Evolutionary conservation across 2,797 vertebrate species (phyloP).

Genomic region (Eutrigla gurnardus): DNA sequence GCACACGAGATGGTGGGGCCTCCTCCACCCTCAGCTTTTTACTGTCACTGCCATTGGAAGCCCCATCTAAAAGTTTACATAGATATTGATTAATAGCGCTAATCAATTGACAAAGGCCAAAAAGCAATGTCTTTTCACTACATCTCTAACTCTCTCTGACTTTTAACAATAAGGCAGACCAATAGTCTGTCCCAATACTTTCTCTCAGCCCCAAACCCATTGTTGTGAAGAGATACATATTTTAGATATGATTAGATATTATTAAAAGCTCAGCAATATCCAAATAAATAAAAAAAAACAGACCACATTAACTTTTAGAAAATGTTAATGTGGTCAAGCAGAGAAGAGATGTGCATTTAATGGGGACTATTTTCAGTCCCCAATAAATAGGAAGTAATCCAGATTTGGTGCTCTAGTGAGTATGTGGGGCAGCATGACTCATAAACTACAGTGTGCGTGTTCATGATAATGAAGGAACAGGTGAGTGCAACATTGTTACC

Average conservation of each 20-base stretch:
- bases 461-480: not conserved
- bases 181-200: not conserved
- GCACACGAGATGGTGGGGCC: conserved; percentile 93
- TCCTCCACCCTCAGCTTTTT: conserved; percentile 97
- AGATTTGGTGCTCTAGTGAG: not conserved
- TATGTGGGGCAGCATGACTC: too few species aligned
- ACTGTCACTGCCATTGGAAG: conserved; percentile 96
- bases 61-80: conserved; percentile 72
- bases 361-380: too few species aligned
- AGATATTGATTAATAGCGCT: not conserved
- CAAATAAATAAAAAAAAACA: too few species aligned
- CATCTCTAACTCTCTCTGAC: not conserved
- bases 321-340: too few species aligned
- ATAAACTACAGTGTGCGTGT: not conserved
- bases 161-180: not conserved
- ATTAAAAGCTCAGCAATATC: not conserved
- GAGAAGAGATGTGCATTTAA: too few species aligned
- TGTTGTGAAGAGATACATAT: not conserved
- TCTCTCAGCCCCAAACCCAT: not conserved
- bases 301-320: too few species aligned
- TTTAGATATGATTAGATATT: not conserved
- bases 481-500: not conserved
- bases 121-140: not conserved
- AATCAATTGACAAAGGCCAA: not conserved
- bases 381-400: not conserved